Evolutionary conservation across 2,797 vertebrate species (phyloP).

Genomic region (Artibeus jamaicensis): DNA sequence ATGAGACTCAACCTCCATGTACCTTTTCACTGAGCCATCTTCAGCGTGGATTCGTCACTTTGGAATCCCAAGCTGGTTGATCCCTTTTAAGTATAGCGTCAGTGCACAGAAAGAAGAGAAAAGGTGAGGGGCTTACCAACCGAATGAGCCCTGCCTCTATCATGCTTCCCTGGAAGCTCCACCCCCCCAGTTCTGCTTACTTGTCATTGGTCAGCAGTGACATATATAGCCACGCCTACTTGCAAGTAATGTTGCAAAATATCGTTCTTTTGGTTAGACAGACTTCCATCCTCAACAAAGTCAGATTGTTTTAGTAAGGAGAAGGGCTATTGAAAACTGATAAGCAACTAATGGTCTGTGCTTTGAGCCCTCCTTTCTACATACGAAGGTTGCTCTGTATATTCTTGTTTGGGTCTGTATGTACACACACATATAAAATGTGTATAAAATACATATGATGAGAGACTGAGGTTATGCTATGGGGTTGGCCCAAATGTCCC

Average conservation of each 20-base stretch:
- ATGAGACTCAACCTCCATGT: background rate
- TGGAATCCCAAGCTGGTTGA: background rate
- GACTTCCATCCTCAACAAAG: background rate
- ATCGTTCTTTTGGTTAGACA: background rate
- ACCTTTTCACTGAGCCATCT: background rate
- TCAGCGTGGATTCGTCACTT: background rate
- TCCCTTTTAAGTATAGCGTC: background rate
- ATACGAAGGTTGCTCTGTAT: background rate
- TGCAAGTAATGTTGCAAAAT: background rate
- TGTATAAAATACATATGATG: background rate
- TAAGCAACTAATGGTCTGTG: background rate
- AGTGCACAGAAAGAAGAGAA: background rate
- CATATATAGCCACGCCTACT: background rate
- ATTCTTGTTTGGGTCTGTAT: background rate
- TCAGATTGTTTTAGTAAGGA: background rate
- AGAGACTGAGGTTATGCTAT: background rate
- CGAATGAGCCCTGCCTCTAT: background rate
- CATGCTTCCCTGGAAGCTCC: background rate
- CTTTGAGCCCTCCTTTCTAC: background rate
- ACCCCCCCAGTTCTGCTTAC: background rate
- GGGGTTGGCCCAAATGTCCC: background rate
- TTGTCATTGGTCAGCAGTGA: background rate
- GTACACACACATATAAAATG: background rate
- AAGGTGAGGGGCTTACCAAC: background rate
- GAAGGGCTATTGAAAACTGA: background rate